These are phyloP conservation scores for Habrosyne pyritoides DNA, from an alignment of 2,888 invertebrate species.

Conservation along the genomic window DNA sequence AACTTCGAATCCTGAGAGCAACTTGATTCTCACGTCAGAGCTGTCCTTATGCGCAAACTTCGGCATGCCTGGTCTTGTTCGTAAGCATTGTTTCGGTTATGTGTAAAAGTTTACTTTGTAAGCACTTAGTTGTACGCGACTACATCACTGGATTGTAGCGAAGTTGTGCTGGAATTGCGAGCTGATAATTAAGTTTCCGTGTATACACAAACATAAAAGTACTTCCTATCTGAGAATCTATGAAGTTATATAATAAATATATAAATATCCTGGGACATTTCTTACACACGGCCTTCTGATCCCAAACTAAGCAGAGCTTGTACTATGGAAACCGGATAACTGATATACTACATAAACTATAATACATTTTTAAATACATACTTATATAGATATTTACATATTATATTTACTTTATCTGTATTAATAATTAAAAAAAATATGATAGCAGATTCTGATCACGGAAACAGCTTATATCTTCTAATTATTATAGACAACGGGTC, in stretches of 20 bases:
- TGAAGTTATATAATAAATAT: too few species aligned
- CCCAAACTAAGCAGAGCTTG: too few species aligned
- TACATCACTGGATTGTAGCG: not conserved
- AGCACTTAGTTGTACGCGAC: constrained; percentile 2
- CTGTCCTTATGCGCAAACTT: constrained; percentile 1
- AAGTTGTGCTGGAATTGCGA: not conserved
- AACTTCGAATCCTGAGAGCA: constrained; percentile 2
- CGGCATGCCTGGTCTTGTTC: not conserved
- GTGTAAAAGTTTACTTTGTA: constrained; percentile 3
- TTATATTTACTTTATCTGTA: too few species aligned
- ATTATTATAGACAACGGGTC: too few species aligned
- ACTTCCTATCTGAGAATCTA: not conserved
- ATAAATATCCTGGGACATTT: too few species aligned
- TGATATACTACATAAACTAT: too few species aligned
- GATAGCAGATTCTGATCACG: not conserved
- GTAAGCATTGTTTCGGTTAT: not conserved
- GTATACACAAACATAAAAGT: not conserved
- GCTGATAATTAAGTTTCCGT: not conserved
- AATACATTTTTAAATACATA: too few species aligned
- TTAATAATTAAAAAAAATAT: not conserved
- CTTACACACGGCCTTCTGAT: too few species aligned
- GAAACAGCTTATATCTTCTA: not conserved
- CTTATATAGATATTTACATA: too few species aligned
- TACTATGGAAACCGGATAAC: too few species aligned
- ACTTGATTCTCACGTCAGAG: constrained; percentile 4